Evolutionary conservation across 2,797 vertebrate species (phyloP), one percentile per base, ranked within the genome.

Genomic region (Sciaenops ocellatus): DNA sequence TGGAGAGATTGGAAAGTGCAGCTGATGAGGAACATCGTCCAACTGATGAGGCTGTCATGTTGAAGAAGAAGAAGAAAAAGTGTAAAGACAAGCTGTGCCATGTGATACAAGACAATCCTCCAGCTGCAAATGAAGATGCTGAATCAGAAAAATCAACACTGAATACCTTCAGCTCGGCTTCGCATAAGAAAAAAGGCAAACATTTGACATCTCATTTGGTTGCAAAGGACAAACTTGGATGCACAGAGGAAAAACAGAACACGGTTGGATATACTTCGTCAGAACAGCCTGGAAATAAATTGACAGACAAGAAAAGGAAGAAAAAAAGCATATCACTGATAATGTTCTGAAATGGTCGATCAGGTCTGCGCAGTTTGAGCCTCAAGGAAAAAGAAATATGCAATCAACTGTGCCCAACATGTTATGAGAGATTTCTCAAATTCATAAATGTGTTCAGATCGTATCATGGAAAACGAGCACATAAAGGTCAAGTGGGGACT

Each of bases 401-500:
- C 20, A 11, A 0, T 20, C 26, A 20, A 2, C 34, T 9, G 47
- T 34, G 30, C 38, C 48, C 7, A 52, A 28, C 1, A 30, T 11
- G 2, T 10, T 24, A 16, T 11, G 78, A 8, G 17, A 70, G 9
- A 61, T 28, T 6, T 30, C 0, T 47, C 46, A 1, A 22, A 17
- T 18, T 22, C 0, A 41, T 2, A 76, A 48, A 56, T 30, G 2
- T 55, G 68, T 6, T 67, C 67, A 24, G 42, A 46, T 11, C 15
- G 16, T 18, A 16, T 20, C 1, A 20, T 5, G 5, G 56, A 69
- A 5, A 73, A 46, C 1, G 72, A 78, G 8, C 12, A 10, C 1
- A 48, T 0, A 4, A 67, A 67, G 5, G 7, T 41, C 15, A 90
- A 70, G 52, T 55, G 44, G n/a, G 80, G 1, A 20, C 87, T 91